These are phyloP conservation scores for Felis chaus DNA, from an alignment of 2,113 vertebrate genomes.

Conservation along the genomic window DNA sequence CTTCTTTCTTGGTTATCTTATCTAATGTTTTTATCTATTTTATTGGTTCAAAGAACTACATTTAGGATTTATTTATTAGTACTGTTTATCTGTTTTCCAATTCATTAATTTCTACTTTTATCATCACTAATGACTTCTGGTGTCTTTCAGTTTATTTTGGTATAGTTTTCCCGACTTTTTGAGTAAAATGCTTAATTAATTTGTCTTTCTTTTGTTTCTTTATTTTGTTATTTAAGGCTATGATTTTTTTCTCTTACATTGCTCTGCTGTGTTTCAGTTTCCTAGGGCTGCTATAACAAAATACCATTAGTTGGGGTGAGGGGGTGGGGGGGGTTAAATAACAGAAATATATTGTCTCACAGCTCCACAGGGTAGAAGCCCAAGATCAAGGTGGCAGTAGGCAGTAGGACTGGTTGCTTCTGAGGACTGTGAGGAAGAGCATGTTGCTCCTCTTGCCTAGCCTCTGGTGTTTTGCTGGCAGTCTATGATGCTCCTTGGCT, in stretches of 20 bases:
- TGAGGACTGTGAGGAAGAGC: not conserved
- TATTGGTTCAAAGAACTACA: not conserved
- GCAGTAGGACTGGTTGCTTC: not conserved
- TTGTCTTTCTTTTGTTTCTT: not conserved
- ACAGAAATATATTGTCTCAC: not conserved
- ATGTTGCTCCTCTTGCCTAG: not conserved
- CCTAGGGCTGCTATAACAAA: not conserved
- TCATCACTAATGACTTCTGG: not conserved
- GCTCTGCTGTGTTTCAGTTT: not conserved
- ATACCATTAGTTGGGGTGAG: not conserved
- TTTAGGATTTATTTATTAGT: not conserved
- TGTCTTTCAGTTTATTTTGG: not conserved
- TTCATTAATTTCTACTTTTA: constrained; percentile 21
- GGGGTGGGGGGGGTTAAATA: not conserved
- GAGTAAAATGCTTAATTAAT: not conserved
- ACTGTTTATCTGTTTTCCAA: not conserved
- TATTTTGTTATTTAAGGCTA: not conserved
- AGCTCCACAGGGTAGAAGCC: not conserved
- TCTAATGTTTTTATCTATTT: not conserved
- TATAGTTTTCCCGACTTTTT: not conserved
- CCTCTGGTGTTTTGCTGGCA: not conserved
- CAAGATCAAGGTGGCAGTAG: not conserved
- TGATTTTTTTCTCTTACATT: not conserved
- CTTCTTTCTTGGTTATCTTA: not conserved
- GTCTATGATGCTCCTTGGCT: not conserved